Evolutionary conservation across 1,140 invertebrate species (phyloP).

Genomic region (Colletes gigas): DNA sequence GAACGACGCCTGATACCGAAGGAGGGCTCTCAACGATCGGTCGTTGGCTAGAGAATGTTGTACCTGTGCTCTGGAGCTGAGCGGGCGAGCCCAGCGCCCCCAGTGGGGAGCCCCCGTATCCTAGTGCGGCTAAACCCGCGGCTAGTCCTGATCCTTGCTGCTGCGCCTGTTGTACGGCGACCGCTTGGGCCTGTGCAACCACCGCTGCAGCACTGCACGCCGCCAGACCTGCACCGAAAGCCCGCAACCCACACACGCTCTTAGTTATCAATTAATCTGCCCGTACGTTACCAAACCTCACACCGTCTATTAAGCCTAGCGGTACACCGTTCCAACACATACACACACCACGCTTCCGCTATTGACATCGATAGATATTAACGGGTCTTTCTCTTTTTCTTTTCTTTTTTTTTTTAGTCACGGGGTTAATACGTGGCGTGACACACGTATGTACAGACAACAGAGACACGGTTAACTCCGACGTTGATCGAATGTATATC

Average conservation of each 20-base stretch:
- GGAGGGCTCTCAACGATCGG: neutral
- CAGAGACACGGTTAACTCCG: constrained; percentile 38
- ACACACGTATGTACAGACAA: constrained; percentile 63
- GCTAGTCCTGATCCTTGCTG: constrained; percentile 80
- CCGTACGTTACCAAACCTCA: constrained; percentile 65
- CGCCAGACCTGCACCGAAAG: constrained; percentile 80
- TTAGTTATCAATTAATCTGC: constrained; percentile 71
- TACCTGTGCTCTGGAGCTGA: constrained; percentile 81
- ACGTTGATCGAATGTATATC: constrained; percentile 11
- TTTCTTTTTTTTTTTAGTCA: constrained; percentile 53
- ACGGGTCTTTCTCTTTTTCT: neutral
- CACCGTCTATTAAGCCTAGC: constrained; percentile 62
- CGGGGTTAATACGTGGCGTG: constrained; percentile 53
- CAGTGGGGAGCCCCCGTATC: constrained; percentile 79
- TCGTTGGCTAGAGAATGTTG: neutral
- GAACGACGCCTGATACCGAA: constrained; percentile 30
- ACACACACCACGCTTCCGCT: constrained; percentile 36
- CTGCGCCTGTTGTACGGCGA: constrained; percentile 80
- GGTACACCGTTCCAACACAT: constrained; percentile 24
- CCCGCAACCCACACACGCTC: constrained; percentile 76
- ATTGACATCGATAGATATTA: constrained; percentile 36
- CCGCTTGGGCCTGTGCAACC: constrained; percentile 79
- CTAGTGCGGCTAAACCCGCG: constrained; percentile 79
- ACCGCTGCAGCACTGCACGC: constrained; percentile 80
- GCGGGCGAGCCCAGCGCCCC: constrained; percentile 80